Evolutionary conservation across 2,888 invertebrate genomes (phyloP).

Genomic region (Stenchaetothrips biformis): DNA sequence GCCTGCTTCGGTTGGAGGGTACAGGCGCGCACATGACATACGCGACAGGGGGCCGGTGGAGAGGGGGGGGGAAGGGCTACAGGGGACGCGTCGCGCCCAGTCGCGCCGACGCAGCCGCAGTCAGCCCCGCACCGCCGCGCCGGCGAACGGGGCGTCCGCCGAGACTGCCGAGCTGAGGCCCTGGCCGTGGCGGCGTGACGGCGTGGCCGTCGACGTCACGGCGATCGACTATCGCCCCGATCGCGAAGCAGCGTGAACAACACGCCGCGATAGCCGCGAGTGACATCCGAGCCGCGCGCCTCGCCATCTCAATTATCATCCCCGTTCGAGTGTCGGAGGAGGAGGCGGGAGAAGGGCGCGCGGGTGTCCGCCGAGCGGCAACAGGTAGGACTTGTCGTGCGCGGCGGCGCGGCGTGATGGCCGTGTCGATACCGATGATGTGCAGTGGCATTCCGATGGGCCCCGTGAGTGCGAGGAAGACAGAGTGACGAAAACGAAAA

Average conservation of each 20-base stretch:
- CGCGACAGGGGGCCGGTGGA: neutral
- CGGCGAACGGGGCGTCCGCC: too few relatives aligned
- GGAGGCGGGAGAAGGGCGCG: neutral
- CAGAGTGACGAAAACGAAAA: too few relatives aligned
- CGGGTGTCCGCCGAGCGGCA: neutral
- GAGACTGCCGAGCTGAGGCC: neutral
- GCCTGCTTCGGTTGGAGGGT: too few relatives aligned
- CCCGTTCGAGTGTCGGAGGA: neutral
- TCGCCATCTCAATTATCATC: too few relatives aligned
- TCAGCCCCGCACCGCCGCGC: too few relatives aligned
- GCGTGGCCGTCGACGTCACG: too few relatives aligned
- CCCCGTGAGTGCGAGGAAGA: too few relatives aligned
- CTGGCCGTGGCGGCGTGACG: neutral
- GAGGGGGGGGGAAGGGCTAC: neutral
- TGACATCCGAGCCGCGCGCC: neutral
- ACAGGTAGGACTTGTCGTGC: neutral
- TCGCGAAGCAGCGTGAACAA: neutral
- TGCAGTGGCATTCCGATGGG: too few relatives aligned
- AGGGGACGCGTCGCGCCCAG: neutral
- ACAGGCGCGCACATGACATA: too few relatives aligned
- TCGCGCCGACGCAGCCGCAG: too few relatives aligned
- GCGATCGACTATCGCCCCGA: too few relatives aligned
- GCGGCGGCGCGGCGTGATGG: neutral
- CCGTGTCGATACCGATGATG: too few relatives aligned
- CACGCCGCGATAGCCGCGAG: neutral